Percentiles rank a stretch among this genome's conserved stretches.
These are phyloP conservation scores for Mirza zaza DNA, from an alignment of 2,113 vertebrate species.

Conservation along the genomic window DNA sequence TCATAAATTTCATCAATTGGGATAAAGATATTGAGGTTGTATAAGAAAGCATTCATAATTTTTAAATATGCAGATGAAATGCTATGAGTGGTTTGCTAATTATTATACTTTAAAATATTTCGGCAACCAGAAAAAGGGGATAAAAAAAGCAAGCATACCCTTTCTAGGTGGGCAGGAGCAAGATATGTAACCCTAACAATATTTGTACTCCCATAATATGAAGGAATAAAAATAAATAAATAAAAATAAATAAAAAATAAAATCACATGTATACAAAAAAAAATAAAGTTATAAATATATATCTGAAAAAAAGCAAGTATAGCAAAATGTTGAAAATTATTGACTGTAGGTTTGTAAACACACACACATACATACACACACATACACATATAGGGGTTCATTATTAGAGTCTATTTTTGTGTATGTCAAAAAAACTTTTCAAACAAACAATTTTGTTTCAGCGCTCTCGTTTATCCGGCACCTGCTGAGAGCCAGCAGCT, in stretches of 20 bases:
- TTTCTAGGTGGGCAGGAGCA: too few species aligned
- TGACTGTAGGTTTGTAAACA: accelerated
- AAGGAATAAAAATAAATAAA: too few species aligned
- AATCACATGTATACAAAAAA: too few species aligned
- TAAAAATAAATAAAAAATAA: too few species aligned
- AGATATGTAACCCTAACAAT: too few species aligned
- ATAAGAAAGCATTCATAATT: not conserved
- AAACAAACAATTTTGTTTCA: not conserved
- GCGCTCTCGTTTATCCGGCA: not conserved
- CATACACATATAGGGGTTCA: not conserved
- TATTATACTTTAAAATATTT: not conserved
- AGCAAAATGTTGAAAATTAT: not conserved
- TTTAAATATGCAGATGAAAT: not conserved
- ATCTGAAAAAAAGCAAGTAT: not conserved
- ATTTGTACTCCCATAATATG: too few species aligned
- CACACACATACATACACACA: not conserved
- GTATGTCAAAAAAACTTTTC: not conserved
- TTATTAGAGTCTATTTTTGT: not conserved
- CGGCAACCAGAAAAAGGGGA: not conserved
- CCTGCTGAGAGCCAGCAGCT: not conserved
- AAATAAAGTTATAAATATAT: too few species aligned
- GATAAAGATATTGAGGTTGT: not conserved
- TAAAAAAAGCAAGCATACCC: not conserved
- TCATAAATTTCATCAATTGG: not conserved
- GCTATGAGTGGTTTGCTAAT: not conserved